Evolutionary conservation across 2,888 invertebrate species (phyloP).

Genomic region (Metellina segmentata): DNA sequence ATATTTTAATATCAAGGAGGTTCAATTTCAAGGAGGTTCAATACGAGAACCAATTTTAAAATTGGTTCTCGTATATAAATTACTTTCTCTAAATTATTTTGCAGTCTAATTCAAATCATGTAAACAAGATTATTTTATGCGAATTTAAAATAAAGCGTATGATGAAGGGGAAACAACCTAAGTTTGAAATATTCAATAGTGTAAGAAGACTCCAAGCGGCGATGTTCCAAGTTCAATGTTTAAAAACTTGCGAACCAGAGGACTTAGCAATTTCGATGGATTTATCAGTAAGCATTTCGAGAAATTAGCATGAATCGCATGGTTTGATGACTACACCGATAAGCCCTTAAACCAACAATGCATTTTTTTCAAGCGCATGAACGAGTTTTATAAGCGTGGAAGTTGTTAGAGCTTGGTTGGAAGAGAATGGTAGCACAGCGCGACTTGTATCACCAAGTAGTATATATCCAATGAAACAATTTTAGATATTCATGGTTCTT

Average conservation of each 20-base stretch:
- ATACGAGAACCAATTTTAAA: no score
- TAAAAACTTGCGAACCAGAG: background rate
- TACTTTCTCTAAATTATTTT: no score
- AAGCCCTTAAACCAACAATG: conserved; percentile 48
- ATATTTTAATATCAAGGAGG: no score
- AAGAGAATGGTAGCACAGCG: background rate
- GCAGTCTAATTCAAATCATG: no score
- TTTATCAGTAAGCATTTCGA: conserved; percentile 18
- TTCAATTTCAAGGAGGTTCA: no score
- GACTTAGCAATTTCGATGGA: background rate
- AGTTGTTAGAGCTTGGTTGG: background rate
- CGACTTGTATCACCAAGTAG: background rate
- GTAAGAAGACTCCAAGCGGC: background rate
- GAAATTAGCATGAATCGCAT: conserved; percentile 56
- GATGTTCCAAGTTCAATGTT: conserved; percentile 24
- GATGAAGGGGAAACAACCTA: background rate
- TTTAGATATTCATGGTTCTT: background rate
- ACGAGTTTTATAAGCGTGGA: conserved; percentile 13
- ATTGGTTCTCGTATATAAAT: no score
- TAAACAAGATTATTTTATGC: no score
- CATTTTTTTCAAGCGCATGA: conserved; percentile 32
- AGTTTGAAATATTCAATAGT: background rate
- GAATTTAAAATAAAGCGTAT: no score
- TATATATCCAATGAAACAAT: background rate
- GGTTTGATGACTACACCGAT: conserved; percentile 30